Conservation (phyloP, 2,113 vertebrate species). For the Pterophyllum scalare region DNA sequence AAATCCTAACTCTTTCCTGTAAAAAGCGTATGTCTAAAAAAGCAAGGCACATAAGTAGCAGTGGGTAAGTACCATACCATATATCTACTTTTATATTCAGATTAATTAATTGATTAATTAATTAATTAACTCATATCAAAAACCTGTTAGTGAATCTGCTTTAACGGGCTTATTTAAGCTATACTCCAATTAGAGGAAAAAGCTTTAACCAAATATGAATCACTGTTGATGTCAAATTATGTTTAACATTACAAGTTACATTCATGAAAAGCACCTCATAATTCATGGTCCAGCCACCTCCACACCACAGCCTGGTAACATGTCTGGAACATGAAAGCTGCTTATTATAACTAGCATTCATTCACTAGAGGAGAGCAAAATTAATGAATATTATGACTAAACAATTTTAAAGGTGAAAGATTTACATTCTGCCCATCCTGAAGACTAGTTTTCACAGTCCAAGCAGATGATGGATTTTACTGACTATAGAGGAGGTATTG, state of each 20-base stretch:
- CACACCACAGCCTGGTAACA: not conserved
- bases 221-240: no score
- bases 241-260: no score
- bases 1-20: fast-evolving
- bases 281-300: no score
- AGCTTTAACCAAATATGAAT: no score
- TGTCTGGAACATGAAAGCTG: not conserved
- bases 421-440: not conserved
- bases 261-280: no score
- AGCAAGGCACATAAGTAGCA: not conserved
- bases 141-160: no score
- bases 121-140: not conserved
- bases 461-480: not conserved
- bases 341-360: not conserved
- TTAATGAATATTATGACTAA: not conserved
- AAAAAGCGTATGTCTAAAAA: not conserved
- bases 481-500: not conserved
- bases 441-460: not conserved
- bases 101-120: no score
- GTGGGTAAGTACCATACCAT: not conserved
- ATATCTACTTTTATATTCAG: no score
- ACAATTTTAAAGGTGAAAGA: not conserved
- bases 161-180: no score
- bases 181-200: no score
- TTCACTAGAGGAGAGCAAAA: no score